Conservation (phyloP, 1,140 invertebrate genomes). For the Maconellicoccus hirsutus region DNA sequence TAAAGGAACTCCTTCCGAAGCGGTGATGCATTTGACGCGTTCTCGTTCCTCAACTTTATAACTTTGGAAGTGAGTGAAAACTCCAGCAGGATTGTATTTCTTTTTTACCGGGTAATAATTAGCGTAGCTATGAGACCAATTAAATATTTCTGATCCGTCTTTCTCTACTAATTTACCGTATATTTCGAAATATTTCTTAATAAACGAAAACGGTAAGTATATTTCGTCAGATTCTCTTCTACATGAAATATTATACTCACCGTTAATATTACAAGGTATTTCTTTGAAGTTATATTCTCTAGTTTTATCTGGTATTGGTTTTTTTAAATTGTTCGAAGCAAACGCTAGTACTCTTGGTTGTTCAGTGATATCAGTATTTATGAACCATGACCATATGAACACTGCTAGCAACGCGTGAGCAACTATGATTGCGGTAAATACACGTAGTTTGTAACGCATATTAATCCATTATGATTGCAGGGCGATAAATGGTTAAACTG, state of each 20-base stretch:
- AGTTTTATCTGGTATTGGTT: background rate
- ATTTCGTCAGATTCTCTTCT: constrained; percentile 72
- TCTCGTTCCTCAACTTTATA: constrained; percentile 94
- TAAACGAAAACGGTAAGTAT: constrained; percentile 82
- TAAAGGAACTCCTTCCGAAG: constrained; percentile 79
- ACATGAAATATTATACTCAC: constrained; percentile 72
- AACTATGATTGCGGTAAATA: background rate
- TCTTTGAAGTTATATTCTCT: constrained; percentile 45
- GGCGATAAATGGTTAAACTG: background rate
- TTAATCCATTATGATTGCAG: background rate
- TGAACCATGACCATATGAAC: background rate
- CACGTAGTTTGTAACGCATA: constrained; percentile 13
- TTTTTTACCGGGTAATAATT: constrained; percentile 79
- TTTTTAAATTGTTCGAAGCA: background rate
- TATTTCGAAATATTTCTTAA: constrained; percentile 69
- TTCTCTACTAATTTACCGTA: constrained; percentile 61
- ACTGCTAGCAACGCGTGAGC: background rate
- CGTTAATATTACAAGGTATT: constrained; percentile 83
- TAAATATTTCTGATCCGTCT: constrained; percentile 63
- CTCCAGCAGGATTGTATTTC: constrained; percentile 74
- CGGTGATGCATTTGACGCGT: constrained; percentile 90
- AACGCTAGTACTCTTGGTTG: background rate
- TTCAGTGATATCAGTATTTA: background rate
- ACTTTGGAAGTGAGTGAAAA: constrained; percentile 93
- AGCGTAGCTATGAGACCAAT: constrained; percentile 90